These are phyloP conservation scores for Cirrhinus molitorella DNA, from an alignment of 2,797 vertebrate genomes.

Conservation along the genomic window DNA sequence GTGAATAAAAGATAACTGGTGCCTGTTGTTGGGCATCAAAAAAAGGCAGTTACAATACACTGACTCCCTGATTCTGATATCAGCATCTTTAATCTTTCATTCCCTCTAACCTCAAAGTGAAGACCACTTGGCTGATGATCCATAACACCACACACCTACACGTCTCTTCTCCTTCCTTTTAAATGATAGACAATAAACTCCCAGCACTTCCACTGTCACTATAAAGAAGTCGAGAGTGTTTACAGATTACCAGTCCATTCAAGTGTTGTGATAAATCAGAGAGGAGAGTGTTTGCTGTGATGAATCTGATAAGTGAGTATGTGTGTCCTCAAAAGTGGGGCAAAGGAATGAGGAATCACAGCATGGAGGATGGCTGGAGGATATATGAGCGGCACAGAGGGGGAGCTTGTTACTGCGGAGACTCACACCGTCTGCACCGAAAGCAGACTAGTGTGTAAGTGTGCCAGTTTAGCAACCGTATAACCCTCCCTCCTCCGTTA, in stretches of 20 bases:
- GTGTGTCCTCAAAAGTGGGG: conserved; percentile 49
- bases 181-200: conserved; percentile 45
- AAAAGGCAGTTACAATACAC: not conserved
- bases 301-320: conserved; percentile 52
- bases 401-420: conserved; percentile 49
- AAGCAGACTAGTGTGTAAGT: conserved; percentile 76
- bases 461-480: conserved; percentile 72
- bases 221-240: conserved; percentile 42
- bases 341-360: conserved; percentile 45
- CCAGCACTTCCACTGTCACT: conserved; percentile 20
- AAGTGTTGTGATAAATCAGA: conserved; percentile 52
- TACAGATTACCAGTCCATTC: conserved; percentile 55
- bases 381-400: conserved; percentile 26
- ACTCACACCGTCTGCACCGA: conserved; percentile 58
- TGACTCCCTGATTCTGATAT: not conserved
- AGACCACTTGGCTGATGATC: conserved; percentile 26
- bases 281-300: conserved; percentile 51
- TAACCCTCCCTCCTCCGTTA: conserved; percentile 60
- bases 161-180: conserved; percentile 10
- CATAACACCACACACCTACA: conserved; percentile 5
- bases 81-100: not conserved
- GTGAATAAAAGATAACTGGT: no score
- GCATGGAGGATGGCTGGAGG: conserved; percentile 40
- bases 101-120: not conserved
- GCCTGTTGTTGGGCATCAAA: no score